Base-by-base conservation (phyloP, 2,888 invertebrate genomes). In the Plusia festucae region DNA sequence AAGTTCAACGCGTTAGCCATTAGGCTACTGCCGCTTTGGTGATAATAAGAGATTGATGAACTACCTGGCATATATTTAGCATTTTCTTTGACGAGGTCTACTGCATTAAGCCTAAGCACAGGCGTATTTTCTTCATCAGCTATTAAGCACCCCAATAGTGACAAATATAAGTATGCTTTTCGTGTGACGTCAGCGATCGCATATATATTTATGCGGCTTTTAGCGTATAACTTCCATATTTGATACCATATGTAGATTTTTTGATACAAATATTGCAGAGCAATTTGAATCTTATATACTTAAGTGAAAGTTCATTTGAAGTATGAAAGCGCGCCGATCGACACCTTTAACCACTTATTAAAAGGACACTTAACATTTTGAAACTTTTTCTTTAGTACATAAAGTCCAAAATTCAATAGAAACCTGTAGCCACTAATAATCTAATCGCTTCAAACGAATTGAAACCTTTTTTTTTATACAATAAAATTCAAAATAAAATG, bases 401-500 rank as follows among this genome's bases (percentile, higher is more conserved):
- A n/a, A n/a, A n/a, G n/a, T n/a, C n/a, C n/a, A n/a, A n/a, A n/a
- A n/a, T n/a, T n/a, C n/a, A n/a, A 27, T 2, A 5, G 5, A 27
- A 8, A 27, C 27, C 27, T 27, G 27, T 27, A 7, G 27, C 27
- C 27, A 27, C 27, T 27, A 27, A 9, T 0, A 9, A 30, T 30
- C 30, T 2, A 2, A n/a, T n/a, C 0, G 6, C 40, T 2, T 40
- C 15, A 40, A 40, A 40, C 6, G 1, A 40, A 5, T 40, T 40
- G n/a, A 6, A 40, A 40, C 40, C 7, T 40, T 40, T n/a, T 7
- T 5, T 7, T 40, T n/a, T 6, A 40, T 6, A 4, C n/a, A 40
- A 40, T 40, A 40, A n/a, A n/a, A 40, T 40, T 40, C 40, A 40
- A 40, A 40, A n/a, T n/a, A 40, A 40, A 40, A n/a, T n/a, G n/a